Evolutionary conservation across 2,113 vertebrate genomes (phyloP), one percentile per base, ranked within the genome.

Genomic region (Dicentrarchus labrax): DNA sequence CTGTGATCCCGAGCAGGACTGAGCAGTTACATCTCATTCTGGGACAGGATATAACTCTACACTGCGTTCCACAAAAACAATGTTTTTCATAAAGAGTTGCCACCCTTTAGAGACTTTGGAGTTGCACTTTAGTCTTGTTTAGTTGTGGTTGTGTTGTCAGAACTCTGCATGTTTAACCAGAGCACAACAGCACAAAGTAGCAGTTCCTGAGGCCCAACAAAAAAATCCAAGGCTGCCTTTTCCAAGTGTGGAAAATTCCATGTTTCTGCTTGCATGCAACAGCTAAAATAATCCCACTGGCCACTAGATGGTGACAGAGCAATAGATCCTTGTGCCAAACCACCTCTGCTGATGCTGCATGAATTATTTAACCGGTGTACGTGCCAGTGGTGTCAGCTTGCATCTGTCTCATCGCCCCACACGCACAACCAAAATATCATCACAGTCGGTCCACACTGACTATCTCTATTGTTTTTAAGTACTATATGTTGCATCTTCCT

Each of bases 161-260:
- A 13, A 19, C 3, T 84, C 24, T 62, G 30, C 59, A 47, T 54
- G 21, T 65, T 72, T 17, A 38, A 75, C 45, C 30, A 75, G 36
- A 61, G 59, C 47, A 48, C 75, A 62, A 24, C 21, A 54, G 17
- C 56, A 64, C 36, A 83, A 60, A 85, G 64, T 39, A 48, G 59
- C 12, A 10, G 74, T 70, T 78, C 30, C 7, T 48, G 57, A 41
- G 65, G 65, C 50, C 45, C 12, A 16, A 39, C 11, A 69, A 65
- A 64, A 65, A 64, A 43, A 73, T 48, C 69, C 61, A 76, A 71
- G 1, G 8, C 53, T 60, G 21, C 67, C 17, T 78, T 76, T 82
- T 83, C 71, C 72, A 83, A 71, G 24, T 79, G 82, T 92, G 93
- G 91, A 92, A 92, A 87, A 83, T 93, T 92, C 88, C 91, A 89